A percentile compares a stretch with the other conserved stretches of the same genome.
phyloP scores from a whole-genome alignment of 1,140 invertebrate species.

The Calliphora vicina region DNA sequence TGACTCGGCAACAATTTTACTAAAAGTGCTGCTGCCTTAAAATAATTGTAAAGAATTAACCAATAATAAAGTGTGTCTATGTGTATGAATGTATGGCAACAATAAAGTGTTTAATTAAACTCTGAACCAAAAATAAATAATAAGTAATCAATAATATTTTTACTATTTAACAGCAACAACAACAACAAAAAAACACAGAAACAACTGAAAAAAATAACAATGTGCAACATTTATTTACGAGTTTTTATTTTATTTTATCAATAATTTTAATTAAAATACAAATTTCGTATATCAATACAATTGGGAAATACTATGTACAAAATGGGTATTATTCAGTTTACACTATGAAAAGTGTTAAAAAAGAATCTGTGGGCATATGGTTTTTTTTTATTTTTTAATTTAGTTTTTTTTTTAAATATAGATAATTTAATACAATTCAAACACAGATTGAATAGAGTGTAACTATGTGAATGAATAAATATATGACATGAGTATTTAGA shows the following conservation, averaged over 20 bases:
- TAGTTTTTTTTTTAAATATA: no score
- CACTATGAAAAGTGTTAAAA: neutral
- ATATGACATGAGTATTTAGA: no score
- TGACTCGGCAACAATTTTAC: no score
- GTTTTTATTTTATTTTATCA: neutral
- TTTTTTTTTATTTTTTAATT: no score
- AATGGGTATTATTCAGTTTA: neutral
- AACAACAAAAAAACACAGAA: neutral
- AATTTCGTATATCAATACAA: neutral
- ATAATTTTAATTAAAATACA: neutral
- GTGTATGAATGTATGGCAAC: neutral
- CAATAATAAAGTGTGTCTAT: neutral
- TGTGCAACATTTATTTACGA: neutral
- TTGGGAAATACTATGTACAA: neutral
- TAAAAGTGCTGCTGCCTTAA: neutral
- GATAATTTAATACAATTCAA: no score
- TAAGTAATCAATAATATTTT: neutral
- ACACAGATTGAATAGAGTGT: no score
- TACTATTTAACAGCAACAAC: neutral
- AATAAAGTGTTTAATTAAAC: slow-evolving; percentile 3
- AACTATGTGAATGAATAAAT: no score
- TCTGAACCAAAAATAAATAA: neutral
- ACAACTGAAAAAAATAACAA: no score
- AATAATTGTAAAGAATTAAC: neutral
- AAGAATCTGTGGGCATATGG: no score